A percentile compares a stretch with the other conserved stretches of the same genome.
Evolutionary conservation across 2,113 vertebrate genomes (phyloP).

Genomic region (Burhinus oedicnemus): DNA sequence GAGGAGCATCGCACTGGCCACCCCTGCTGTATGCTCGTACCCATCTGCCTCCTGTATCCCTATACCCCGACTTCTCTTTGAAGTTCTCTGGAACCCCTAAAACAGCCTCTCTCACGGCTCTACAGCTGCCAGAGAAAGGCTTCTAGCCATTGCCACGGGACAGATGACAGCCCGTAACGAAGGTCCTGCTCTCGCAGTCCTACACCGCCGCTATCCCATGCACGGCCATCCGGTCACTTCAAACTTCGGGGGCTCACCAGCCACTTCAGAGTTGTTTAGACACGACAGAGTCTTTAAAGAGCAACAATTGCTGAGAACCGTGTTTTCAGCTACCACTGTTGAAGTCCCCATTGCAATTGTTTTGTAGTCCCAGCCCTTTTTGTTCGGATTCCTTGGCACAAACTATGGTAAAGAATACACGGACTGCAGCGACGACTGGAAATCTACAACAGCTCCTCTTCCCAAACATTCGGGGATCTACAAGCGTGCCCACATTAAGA

Average conservation of each 20-base stretch:
- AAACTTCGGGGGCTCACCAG: background rate
- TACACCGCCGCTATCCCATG: accelerated
- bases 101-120: background rate
- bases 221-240: background rate
- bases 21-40: background rate
- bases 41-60: accelerated
- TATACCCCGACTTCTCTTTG: background rate
- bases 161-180: background rate
- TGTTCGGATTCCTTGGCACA: background rate
- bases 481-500: background rate
- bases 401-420: accelerated
- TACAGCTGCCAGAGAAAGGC: background rate
- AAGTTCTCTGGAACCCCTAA: background rate
- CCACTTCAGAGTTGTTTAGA: background rate
- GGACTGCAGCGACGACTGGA: background rate
- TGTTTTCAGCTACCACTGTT: background rate
- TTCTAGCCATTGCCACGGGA: background rate
- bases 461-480: background rate
- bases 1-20: accelerated
- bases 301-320: no score
- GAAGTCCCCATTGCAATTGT: background rate
- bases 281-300: background rate
- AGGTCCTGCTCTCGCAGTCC: background rate
- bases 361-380: background rate
- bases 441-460: background rate